Evolutionary conservation across 2,888 invertebrate genomes (phyloP).

Genomic region (Ophion slaviceki): DNA sequence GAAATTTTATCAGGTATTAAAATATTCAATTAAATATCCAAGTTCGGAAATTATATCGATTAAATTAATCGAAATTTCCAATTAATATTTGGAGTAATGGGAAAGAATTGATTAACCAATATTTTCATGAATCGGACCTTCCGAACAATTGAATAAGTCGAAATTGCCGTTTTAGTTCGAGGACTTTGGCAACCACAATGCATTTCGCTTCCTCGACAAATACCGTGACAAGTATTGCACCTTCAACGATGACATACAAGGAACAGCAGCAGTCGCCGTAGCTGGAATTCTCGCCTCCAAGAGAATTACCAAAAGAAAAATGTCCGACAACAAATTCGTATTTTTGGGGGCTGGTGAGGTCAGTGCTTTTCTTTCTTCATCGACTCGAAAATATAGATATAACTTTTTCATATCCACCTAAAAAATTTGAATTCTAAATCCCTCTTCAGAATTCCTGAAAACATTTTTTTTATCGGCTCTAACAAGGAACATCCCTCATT

Average conservation of each 20-base stretch:
- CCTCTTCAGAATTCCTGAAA: not conserved
- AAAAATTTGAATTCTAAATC: slow-evolving; percentile 80
- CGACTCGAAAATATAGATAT: not conserved
- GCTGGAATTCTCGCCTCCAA: slow-evolving; percentile 94
- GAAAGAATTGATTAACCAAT: too few relatives aligned
- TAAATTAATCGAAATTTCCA: too few relatives aligned
- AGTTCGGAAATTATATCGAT: too few relatives aligned
- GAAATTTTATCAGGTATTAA: too few relatives aligned
- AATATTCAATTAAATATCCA: too few relatives aligned
- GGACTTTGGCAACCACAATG: slow-evolving; percentile 98
- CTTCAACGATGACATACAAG: slow-evolving; percentile 99
- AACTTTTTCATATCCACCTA: not conserved
- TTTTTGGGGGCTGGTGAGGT: slow-evolving; percentile 95
- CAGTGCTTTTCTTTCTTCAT: slow-evolving; percentile 59
- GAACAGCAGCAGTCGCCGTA: slow-evolving; percentile 97
- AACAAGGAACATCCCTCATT: not conserved
- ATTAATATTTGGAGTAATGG: too few relatives aligned
- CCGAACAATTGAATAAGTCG: not conserved
- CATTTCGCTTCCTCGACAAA: slow-evolving; percentile 96
- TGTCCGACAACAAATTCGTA: slow-evolving; percentile 94
- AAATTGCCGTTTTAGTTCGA: slow-evolving; percentile 89
- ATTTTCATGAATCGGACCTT: too few relatives aligned
- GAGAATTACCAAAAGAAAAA: slow-evolving; percentile 90
- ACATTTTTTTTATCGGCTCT: not conserved
- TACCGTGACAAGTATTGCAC: slow-evolving; percentile 97